Evolutionary conservation across 2,113 vertebrate species (phyloP), one percentile per base, ranked within the genome.

Genomic region (Elachura formosa): DNA sequence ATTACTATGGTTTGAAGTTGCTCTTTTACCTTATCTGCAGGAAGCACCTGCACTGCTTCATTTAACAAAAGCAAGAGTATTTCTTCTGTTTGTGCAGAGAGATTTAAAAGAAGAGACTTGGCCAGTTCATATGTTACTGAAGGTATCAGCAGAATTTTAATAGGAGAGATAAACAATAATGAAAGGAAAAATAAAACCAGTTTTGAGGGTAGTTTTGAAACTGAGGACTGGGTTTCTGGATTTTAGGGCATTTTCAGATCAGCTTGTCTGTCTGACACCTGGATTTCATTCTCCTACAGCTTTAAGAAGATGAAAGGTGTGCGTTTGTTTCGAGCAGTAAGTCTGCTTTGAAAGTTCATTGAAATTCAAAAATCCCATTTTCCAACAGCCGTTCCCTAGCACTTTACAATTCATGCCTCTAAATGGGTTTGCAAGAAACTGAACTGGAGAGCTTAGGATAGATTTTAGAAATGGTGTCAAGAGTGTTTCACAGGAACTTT

Each of bases 1-100:
- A 25, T 66, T 78, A 64, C n/a, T 81, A 66, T 84, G 66, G 29
- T 86, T 84, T 96, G 86, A 84, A 89, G 63, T 80, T 89, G 68
- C n/a, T 84, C 87, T 94, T 86, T 84, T 71, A 67, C 84, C 69
- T 90, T 96, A 90, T 95, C 93, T 96, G 36, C 55, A 90, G 77
- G 58, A 45, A 95, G 85, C 90, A 94, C 93, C 87, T 93, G 94
- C 58, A 62, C 49, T 59, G 29, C 52, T 80, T 5, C 64, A 71
- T 92, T 92, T 93, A 88, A n/a, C 24, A 52, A 71, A 55, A 78
- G 56, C 51, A 86, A 59, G 54, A 87, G 24, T 71, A 89, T 74
- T 84, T 80, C 62, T 89, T 89, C 84, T 94, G 81, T 94, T 94
- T 95, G 81, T 94, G 55, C 77, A 71, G 51, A 59, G 55, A 75